Conservation (phyloP, 2,888 invertebrate genomes). For the Sarcophaga rosellei region DNA sequence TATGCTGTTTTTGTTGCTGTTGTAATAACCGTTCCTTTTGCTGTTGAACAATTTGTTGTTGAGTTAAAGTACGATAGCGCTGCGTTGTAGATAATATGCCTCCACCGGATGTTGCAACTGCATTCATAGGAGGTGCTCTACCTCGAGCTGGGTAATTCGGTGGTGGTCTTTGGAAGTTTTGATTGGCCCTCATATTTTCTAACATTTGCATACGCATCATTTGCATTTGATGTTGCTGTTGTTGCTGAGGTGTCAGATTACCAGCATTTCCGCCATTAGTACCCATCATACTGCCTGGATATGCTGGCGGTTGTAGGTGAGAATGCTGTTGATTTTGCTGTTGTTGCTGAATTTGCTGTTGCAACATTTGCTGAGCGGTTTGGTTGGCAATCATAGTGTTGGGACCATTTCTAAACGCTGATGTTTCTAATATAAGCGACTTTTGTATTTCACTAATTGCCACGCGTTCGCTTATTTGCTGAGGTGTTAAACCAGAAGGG, state of each 20-base stretch:
- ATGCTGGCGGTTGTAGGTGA: slow-evolving; percentile 75
- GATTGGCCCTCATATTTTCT: slow-evolving; percentile 74
- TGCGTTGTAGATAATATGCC: slow-evolving; percentile 74
- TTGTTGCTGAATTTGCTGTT: slow-evolving; percentile 73
- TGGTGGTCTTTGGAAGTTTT: slow-evolving; percentile 80
- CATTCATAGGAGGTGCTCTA: slow-evolving; percentile 77
- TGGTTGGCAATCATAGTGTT: slow-evolving; percentile 53
- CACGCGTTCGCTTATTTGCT: slow-evolving; percentile 85
- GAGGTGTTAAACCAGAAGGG: slow-evolving; percentile 73
- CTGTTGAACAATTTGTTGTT: slow-evolving; percentile 72
- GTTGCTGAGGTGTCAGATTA: slow-evolving; percentile 60
- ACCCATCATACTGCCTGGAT: slow-evolving; percentile 74
- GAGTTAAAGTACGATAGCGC: slow-evolving; percentile 76
- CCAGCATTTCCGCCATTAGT: slow-evolving; percentile 44
- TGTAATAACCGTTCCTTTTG: slow-evolving; percentile 87
- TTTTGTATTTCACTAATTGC: slow-evolving; percentile 95
- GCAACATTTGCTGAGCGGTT: slow-evolving; percentile 71
- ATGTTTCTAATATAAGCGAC: slow-evolving; percentile 92
- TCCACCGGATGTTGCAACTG: slow-evolving; percentile 76
- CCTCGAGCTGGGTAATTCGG: slow-evolving; percentile 79
- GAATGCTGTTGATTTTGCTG: slow-evolving; percentile 65
- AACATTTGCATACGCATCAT: slow-evolving; percentile 72
- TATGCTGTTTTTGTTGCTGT: slow-evolving; percentile 90
- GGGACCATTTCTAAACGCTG: slow-evolving; percentile 73
- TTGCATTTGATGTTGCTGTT: slow-evolving; percentile 76